Conservation (phyloP, 2,888 invertebrate genomes). For the Coenonympha glycerion region DNA sequence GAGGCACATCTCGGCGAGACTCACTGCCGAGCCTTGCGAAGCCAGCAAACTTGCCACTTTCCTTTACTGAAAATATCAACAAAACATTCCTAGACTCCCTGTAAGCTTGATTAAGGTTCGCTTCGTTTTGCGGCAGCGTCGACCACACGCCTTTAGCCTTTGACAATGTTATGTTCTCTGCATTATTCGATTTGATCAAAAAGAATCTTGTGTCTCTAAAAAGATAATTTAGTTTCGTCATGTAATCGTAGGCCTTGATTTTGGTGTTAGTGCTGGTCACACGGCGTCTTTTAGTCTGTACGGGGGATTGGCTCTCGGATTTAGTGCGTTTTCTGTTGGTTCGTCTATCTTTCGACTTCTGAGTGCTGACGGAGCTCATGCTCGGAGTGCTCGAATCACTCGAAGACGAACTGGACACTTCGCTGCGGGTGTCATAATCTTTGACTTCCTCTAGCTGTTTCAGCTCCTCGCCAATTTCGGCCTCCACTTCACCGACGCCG, state of each 20-base stretch:
- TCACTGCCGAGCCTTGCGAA: constrained; percentile 93
- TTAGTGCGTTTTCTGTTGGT: constrained; percentile 75
- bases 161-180: constrained; percentile 95
- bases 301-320: constrained; percentile 60
- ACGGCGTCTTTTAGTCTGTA: constrained; percentile 57
- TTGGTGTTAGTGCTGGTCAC: constrained; percentile 46
- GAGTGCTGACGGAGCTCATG: constrained; percentile 85
- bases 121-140: constrained; percentile 97
- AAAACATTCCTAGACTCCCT: constrained; percentile 95
- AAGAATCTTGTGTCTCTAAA: constrained; percentile 96
- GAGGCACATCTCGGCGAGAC: constrained; percentile 91
- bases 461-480: constrained; percentile 86
- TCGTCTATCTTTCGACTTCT: constrained; percentile 78
- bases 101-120: constrained; percentile 95
- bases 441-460: constrained; percentile 84
- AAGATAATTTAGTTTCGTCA: constrained; percentile 93
- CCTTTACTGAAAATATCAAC: constrained; percentile 97
- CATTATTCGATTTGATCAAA: constrained; percentile 98
- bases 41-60: constrained; percentile 96
- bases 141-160: constrained; percentile 99
- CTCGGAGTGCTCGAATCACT: constrained; percentile 83
- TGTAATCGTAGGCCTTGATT: constrained; percentile 86
- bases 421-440: constrained; percentile 89
- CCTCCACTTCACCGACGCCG: constrained; percentile 80
- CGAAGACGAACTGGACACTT: constrained; percentile 89